A percentile compares a stretch with the other conserved stretches of the same genome.
phyloP scores from a whole-genome alignment of 2,113 vertebrate species.

The Mesoclemmys tuberculata region DNA sequence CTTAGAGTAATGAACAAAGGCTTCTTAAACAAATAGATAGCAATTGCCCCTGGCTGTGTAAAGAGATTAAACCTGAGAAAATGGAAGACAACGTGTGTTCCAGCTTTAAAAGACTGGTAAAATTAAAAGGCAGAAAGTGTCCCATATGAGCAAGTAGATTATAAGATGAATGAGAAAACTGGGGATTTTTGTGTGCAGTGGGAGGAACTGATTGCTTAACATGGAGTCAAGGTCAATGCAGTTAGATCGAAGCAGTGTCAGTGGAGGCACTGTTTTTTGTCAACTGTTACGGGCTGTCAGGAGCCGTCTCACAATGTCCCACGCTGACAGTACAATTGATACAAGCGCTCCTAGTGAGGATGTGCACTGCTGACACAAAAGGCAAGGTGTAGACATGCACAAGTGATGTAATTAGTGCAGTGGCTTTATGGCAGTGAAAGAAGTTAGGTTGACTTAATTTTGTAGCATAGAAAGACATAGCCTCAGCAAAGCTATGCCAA shows the following conservation, averaged over 20 bases:
- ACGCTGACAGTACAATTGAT: not conserved
- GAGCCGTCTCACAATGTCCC: not conserved
- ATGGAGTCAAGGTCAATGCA: not conserved
- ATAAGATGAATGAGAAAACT: not conserved
- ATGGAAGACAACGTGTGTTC: not conserved
- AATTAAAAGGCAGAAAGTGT: not conserved
- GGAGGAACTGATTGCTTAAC: not conserved
- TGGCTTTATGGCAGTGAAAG: too few species aligned
- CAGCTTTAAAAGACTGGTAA: not conserved
- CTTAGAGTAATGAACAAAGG: not conserved
- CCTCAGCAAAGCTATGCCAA: not conserved
- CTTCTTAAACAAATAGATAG: not conserved
- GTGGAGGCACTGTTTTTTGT: not conserved
- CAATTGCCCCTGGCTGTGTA: not conserved
- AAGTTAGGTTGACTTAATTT: too few species aligned
- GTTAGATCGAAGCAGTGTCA: not conserved
- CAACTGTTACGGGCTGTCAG: not conserved
- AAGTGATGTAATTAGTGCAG: not conserved
- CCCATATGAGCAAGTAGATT: not conserved
- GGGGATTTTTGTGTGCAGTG: not conserved
- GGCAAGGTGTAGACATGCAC: not conserved
- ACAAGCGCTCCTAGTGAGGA: not conserved
- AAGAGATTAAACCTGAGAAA: not conserved
- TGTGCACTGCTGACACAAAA: not conserved
- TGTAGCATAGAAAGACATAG: too few species aligned